Percentiles rank a stretch among this genome's conserved stretches.
phyloP scores from a whole-genome alignment of 2,113 vertebrate species.

The Ammospiza nelsoni region DNA sequence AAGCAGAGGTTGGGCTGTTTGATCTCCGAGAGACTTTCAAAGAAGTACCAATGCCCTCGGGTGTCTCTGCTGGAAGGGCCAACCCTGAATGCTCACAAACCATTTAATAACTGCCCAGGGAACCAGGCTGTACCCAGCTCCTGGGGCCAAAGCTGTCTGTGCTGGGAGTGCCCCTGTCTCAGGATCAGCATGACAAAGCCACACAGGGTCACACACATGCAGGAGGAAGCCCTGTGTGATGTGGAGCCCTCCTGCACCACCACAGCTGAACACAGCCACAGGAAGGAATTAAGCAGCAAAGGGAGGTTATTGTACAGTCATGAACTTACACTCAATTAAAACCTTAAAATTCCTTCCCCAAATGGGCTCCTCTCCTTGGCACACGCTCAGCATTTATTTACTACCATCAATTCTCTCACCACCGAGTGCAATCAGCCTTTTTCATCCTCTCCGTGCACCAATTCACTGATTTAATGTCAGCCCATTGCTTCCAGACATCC shows the following conservation, averaged over 20 bases:
- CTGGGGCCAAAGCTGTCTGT: fast-evolving
- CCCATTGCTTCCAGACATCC: neutral
- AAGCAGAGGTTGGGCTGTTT: neutral
- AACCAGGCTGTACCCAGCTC: neutral
- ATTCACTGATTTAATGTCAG: neutral
- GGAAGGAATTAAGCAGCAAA: neutral
- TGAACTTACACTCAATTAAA: neutral
- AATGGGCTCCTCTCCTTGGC: neutral
- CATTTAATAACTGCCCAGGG: fast-evolving
- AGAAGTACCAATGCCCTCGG: neutral
- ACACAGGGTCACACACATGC: fast-evolving
- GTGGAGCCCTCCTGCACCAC: fast-evolving
- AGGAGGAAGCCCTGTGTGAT: neutral
- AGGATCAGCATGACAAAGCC: neutral
- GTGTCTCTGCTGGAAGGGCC: neutral
- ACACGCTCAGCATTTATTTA: neutral
- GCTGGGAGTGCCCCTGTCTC: neutral
- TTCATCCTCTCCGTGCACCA: neutral
- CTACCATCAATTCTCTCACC: neutral
- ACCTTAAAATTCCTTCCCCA: neutral
- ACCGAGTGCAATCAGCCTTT: neutral
- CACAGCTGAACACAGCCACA: neutral
- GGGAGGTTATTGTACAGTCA: neutral
- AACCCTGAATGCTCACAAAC: fast-evolving
- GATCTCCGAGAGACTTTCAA: neutral